Evolutionary conservation across 2,797 vertebrate genomes (phyloP), one percentile per base, ranked within the genome.

Genomic region (Scarus forsteni): DNA sequence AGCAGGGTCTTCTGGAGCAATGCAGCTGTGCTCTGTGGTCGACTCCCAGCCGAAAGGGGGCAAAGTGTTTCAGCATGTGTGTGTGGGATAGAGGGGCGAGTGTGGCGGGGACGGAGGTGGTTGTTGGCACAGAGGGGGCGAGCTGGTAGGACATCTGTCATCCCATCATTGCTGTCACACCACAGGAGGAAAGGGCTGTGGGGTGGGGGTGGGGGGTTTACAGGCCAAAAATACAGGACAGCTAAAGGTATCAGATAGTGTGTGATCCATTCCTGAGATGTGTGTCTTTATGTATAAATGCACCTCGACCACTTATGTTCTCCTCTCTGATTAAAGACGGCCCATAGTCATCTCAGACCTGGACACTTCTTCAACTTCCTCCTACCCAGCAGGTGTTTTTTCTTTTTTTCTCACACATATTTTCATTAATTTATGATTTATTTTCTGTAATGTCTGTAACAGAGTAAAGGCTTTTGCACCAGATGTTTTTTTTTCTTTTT

Each of bases 91-190:
- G 60, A 53, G 53, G 69, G 55, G 51, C 15, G 54, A 36, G 43
- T 38, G 39, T n/a, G 60, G 61, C 27, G 39, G 53, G 57, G 57
- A 36, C 45, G 52, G 58, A 46, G 50, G 73, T 67, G 45, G 68
- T 57, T 78, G 69, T 72, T 85, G 79, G 86, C 79, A 82, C 73
- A 8, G 18, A 68, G 54, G 84, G 43, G 65, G 80, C 75, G 83
- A 80, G 80, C 85, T 86, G 81, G 76, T 84, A 79, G 79, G 80
- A 81, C 82, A 90, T 88, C 88, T 86, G 85, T 90, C 85, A 89
- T 89, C 81, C 81, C 73, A 81, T 85, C 87, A 84, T 90, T 60
- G 77, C 81, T 87, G 83, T 87, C 85, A 86, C 81, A 79, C 81
- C 76, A 76, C 38, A 78, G 70, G 75, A 89, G 76, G 86, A 87